Evolutionary conservation across 2,888 invertebrate genomes (phyloP).

Genomic region (Tetramorium bicarinatum): DNA sequence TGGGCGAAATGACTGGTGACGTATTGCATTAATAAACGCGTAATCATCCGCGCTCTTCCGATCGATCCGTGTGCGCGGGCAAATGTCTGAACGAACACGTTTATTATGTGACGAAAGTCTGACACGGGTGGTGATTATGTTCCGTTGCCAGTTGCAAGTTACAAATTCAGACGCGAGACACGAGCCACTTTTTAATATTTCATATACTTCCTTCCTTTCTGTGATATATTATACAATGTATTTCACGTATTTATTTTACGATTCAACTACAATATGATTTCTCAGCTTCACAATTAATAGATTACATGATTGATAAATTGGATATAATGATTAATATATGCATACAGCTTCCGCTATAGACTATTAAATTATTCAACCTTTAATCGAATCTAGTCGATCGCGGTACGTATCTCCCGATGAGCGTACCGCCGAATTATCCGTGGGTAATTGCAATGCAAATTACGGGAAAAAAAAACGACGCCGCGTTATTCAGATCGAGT

Average conservation of each 20-base stretch:
- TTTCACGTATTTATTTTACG: background rate
- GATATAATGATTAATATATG: background rate
- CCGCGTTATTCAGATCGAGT: constrained; percentile 20
- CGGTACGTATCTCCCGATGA: background rate
- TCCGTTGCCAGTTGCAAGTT: background rate
- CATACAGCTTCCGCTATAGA: background rate
- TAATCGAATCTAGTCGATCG: background rate
- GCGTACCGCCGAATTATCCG: constrained; percentile 4
- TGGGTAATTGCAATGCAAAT: constrained; percentile 16
- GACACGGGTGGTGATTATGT: background rate
- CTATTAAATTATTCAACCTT: constrained; percentile 5
- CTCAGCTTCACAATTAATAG: background rate
- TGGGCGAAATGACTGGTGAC: background rate
- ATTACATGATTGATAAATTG: constrained; percentile 1
- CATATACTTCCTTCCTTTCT: background rate
- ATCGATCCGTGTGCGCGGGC: background rate
- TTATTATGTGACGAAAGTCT: background rate
- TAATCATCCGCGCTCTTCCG: background rate
- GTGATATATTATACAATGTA: too few relatives aligned
- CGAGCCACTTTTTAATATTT: background rate
- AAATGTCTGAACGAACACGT: background rate
- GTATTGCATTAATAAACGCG: constrained; percentile 9
- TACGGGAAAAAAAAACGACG: background rate
- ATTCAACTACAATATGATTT: background rate
- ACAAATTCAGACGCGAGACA: background rate